These are phyloP conservation scores for Nephrotoma flavescens DNA, from an alignment of 2,888 invertebrate species.

Conservation along the genomic window DNA sequence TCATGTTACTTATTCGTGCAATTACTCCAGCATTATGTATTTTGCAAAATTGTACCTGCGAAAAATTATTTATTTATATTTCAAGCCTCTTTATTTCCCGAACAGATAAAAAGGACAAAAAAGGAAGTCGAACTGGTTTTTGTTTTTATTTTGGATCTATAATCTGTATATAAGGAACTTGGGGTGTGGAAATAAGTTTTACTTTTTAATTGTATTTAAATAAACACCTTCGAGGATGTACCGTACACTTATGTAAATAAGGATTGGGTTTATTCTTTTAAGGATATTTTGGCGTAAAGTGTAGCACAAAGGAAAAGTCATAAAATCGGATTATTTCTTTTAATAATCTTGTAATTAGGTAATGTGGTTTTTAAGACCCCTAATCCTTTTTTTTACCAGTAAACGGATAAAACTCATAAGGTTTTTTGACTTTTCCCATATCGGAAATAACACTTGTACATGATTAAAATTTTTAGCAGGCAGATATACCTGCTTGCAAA, in stretches of 20 bases:
- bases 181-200: neutral
- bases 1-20: neutral
- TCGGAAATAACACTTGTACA: neutral
- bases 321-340: neutral
- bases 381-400: neutral
- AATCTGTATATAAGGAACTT: neutral
- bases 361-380: neutral
- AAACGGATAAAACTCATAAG: neutral
- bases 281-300: neutral
- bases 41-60: no score
- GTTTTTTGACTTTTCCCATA: neutral
- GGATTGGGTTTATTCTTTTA: neutral
- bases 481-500: no score
- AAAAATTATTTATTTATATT: no score
- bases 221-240: neutral
- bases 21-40: no score
- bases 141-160: neutral
- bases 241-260: neutral
- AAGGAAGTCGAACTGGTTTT: neutral
- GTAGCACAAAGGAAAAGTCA: neutral
- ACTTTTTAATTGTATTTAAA: neutral
- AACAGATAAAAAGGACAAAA: neutral
- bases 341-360: neutral
- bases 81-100: no score
- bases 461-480: neutral